Percentiles rank a stretch among this genome's conserved stretches.
phyloP scores from a whole-genome alignment of 1,140 invertebrate species.

The Thaumatotibia leucotreta region DNA sequence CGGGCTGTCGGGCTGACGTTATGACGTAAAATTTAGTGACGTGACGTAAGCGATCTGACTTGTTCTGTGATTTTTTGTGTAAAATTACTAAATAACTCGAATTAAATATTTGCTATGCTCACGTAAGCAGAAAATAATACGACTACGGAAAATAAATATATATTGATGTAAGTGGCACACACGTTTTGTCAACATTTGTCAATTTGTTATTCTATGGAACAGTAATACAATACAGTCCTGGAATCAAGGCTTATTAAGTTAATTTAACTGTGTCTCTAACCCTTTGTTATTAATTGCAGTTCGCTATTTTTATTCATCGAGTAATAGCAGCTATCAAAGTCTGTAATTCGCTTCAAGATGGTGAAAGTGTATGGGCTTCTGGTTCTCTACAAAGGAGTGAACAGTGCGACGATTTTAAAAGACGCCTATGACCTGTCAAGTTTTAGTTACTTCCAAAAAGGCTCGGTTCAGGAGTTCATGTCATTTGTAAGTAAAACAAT shows the following conservation, averaged over 20 bases:
- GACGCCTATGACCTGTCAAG: constrained; percentile 92
- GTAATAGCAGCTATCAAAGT: background rate
- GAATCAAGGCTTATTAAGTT: background rate
- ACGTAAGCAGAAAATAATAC: background rate
- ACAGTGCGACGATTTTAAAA: constrained; percentile 87
- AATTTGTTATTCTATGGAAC: background rate
- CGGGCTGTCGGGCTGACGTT: background rate
- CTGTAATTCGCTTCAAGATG: constrained; percentile 77
- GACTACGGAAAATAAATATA: background rate
- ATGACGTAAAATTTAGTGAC: background rate
- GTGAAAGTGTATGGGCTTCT: constrained; percentile 93
- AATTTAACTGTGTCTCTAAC: background rate
- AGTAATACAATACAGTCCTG: no score
- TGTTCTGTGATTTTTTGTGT: background rate
- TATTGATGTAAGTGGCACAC: background rate
- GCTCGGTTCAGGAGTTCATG: constrained; percentile 97
- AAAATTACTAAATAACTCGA: constrained; percentile 13
- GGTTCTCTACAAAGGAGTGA: constrained; percentile 90
- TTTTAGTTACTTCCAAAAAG: constrained; percentile 97
- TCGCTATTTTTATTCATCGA: background rate
- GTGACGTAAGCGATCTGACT: background rate
- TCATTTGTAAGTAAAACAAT: constrained; percentile 96
- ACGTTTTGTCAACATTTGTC: background rate
- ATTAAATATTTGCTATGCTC: constrained; percentile 19
- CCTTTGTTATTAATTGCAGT: background rate